Percentiles rank a stretch among this genome's conserved stretches.
Evolutionary conservation across 2,797 vertebrate species (phyloP).

Genomic region (Percopsis omiscomaycus): DNA sequence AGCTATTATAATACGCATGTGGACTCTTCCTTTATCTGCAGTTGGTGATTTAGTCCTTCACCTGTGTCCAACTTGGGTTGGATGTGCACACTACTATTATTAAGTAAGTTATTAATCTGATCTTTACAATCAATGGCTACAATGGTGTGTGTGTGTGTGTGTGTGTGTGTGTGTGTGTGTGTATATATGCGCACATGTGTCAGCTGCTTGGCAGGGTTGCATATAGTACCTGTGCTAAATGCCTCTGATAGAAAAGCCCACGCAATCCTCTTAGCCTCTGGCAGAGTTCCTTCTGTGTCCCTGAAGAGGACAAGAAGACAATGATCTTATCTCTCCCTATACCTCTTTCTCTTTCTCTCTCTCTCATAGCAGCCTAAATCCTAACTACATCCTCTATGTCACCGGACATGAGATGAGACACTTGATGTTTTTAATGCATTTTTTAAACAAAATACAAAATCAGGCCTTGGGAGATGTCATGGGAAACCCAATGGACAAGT

Average conservation of each 20-base stretch:
- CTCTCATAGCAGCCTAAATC: conserved; percentile 36
- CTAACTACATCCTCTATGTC: conserved; percentile 8
- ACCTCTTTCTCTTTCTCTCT: conserved; percentile 32
- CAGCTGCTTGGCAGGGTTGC: conserved; percentile 21
- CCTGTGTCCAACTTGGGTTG: neutral
- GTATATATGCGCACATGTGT: neutral
- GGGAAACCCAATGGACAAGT: neutral
- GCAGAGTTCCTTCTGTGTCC: conserved; percentile 69
- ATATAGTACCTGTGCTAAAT: conserved; percentile 71
- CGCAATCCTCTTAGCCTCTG: conserved; percentile 78
- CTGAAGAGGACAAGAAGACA: conserved; percentile 53
- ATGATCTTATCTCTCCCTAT: conserved; percentile 22
- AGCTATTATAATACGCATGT: no score
- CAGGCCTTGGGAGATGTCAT: neutral
- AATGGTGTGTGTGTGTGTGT: neutral
- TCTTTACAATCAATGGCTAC: no score
- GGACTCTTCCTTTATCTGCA: no score
- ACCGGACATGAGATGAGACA: neutral
- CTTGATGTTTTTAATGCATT: no score
- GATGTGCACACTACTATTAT: no score
- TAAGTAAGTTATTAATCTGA: no score
- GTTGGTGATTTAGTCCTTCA: neutral
- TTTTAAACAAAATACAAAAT: no score
- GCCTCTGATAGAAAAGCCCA: conserved; percentile 72
- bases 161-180: conserved; percentile 1